These are phyloP conservation scores for Siniperca undulata DNA, from an alignment of 2,797 vertebrate species.

Conservation along the genomic window DNA sequence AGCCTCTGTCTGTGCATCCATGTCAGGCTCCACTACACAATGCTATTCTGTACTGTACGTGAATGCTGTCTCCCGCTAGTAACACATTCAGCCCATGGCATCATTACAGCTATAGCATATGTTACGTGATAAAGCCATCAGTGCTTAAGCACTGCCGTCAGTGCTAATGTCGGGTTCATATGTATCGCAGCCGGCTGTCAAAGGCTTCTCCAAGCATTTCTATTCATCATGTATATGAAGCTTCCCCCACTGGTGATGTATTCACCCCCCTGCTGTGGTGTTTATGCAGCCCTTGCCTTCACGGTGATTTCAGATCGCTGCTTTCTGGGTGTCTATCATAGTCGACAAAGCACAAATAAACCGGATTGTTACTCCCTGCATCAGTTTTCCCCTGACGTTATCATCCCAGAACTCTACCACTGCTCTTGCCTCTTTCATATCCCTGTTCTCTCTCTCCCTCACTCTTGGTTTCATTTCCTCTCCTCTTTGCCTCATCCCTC, in stretches of 20 bases:
- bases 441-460: slow-evolving; percentile 11
- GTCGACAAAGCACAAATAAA: slow-evolving; percentile 75
- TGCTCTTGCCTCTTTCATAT: slow-evolving; percentile 46
- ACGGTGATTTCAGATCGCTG: slow-evolving; percentile 50
- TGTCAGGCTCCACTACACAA: slow-evolving; percentile 19
- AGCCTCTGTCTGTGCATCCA: background rate
- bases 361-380: slow-evolving; percentile 68
- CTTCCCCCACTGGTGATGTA: slow-evolving; percentile 41
- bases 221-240: slow-evolving; percentile 29
- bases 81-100: background rate
- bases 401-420: slow-evolving; percentile 44
- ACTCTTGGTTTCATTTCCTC: slow-evolving; percentile 54
- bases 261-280: slow-evolving; percentile 48
- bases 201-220: slow-evolving; percentile 40
- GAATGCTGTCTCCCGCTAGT: background rate
- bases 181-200: slow-evolving; percentile 33
- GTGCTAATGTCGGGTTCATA: slow-evolving; percentile 16
- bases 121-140: slow-evolving; percentile 25
- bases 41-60: background rate
- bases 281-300: slow-evolving; percentile 53
- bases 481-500: slow-evolving; percentile 50
- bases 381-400: slow-evolving; percentile 64
- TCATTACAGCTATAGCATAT: slow-evolving; percentile 29
- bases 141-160: slow-evolving; percentile 2
- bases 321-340: slow-evolving; percentile 46